Percentiles rank a stretch among this genome's conserved stretches.
Evolutionary conservation across 2,797 vertebrate genomes (phyloP).

Genomic region (Phrynocephalus vlangalii): DNA sequence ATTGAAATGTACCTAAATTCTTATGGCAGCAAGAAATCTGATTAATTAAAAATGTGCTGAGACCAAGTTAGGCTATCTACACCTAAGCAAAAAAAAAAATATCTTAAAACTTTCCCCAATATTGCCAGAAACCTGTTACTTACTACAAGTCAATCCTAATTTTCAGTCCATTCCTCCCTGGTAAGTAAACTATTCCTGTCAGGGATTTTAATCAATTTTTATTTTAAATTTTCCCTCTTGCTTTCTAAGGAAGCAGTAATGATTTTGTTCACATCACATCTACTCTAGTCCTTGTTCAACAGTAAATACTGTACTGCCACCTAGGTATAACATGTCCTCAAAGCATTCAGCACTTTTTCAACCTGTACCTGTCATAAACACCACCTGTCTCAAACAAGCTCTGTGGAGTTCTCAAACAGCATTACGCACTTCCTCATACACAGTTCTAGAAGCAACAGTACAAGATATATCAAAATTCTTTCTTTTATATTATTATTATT

Average conservation of each 20-base stretch:
- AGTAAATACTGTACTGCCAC: conserved; percentile 2
- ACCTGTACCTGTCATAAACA: neutral
- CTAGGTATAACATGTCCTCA: neutral
- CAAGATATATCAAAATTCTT: neutral
- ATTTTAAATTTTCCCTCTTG: neutral
- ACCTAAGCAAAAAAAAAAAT: no score
- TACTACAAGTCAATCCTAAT: no score
- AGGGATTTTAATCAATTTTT: neutral
- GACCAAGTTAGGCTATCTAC: no score
- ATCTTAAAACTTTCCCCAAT: no score
- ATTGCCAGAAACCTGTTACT: no score
- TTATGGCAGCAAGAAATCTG: no score
- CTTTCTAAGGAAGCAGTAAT: neutral
- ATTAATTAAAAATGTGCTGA: no score
- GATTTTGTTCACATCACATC: neutral
- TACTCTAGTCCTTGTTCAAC: neutral
- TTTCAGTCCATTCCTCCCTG: no score
- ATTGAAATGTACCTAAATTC: no score
- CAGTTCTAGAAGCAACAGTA: neutral
- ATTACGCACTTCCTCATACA: neutral
- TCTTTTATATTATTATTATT: no score
- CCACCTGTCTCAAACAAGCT: neutral
- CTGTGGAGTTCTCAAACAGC: neutral
- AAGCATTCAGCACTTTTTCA: neutral
- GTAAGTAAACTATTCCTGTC: no score